A percentile compares a stretch with the other conserved stretches of the same genome.
Evolutionary conservation across 2,797 vertebrate genomes (phyloP).

Genomic region (Pseudomugil tenellus): DNA sequence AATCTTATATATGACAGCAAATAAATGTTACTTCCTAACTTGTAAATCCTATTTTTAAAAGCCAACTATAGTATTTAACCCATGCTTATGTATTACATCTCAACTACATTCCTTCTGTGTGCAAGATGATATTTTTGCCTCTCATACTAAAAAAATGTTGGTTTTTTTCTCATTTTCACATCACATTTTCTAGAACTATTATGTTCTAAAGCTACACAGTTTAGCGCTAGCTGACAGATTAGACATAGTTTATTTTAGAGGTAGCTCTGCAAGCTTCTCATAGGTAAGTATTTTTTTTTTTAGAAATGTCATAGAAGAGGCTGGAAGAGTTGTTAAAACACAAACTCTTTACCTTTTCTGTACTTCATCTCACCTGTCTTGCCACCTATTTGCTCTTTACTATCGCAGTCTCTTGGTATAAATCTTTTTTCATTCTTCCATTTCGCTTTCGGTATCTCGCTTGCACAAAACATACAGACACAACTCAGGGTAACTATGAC

Average conservation of each 20-base stretch:
- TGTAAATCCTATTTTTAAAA: background rate
- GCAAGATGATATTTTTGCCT: constrained; percentile 3
- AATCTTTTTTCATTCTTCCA: constrained; percentile 19
- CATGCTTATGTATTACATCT: constrained; percentile 2
- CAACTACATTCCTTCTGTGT: constrained; percentile 7
- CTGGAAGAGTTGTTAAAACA: constrained; percentile 14
- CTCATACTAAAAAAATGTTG: too few species aligned
- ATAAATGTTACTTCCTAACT: constrained; percentile 1
- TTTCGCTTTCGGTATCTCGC: constrained; percentile 13
- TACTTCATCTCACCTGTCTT: background rate
- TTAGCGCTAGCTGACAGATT: background rate
- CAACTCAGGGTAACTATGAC: constrained; percentile 68
- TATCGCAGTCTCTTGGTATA: constrained; percentile 19
- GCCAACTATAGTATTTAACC: background rate
- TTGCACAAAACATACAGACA: constrained; percentile 46
- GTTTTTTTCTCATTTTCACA: too few species aligned
- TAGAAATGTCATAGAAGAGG: background rate
- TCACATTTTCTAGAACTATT: background rate
- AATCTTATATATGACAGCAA: background rate
- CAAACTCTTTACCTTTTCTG: background rate
- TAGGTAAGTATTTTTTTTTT: too few species aligned
- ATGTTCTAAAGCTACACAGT: background rate
- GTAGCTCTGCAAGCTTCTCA: background rate
- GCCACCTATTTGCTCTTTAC: background rate
- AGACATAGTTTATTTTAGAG: constrained; percentile 6